These are phyloP conservation scores for Catagonus wagneri DNA, from an alignment of 2,113 vertebrate genomes.

Conservation along the genomic window DNA sequence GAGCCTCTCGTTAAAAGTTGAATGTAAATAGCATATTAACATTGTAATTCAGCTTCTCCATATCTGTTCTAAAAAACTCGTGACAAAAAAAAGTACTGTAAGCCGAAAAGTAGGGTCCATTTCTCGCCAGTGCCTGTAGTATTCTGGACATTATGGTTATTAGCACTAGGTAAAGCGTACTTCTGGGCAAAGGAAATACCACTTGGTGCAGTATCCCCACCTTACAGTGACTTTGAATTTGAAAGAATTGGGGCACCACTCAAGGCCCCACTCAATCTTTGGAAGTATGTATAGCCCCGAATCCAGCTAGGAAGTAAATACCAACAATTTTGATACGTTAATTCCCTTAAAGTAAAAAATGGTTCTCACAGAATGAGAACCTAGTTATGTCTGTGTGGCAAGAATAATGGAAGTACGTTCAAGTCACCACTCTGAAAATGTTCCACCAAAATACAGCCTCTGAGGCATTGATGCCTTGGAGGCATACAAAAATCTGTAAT, in stretches of 20 bases:
- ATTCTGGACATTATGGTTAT: not conserved
- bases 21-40: conserved; percentile 68
- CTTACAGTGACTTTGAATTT: not conserved
- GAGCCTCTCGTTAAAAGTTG: conserved; percentile 72
- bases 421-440: not conserved
- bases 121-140: not conserved
- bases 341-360: conserved; percentile 26
- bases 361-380: not conserved
- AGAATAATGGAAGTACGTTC: not conserved
- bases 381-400: not conserved
- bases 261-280: not conserved
- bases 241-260: not conserved
- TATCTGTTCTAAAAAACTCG: conserved; percentile 65
- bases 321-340: not conserved
- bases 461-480: not conserved
- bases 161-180: not conserved
- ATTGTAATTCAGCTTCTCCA: conserved; percentile 58
- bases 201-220: not conserved
- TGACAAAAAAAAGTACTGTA: conserved; percentile 69
- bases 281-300: not conserved
- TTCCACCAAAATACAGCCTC: not conserved
- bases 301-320: not conserved
- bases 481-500: conserved; percentile 43
- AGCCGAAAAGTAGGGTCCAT: conserved; percentile 29
- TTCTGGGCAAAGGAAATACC: not conserved